phyloP scores from a whole-genome alignment of 2,113 vertebrate genomes.

The Gavialis gangeticus region DNA sequence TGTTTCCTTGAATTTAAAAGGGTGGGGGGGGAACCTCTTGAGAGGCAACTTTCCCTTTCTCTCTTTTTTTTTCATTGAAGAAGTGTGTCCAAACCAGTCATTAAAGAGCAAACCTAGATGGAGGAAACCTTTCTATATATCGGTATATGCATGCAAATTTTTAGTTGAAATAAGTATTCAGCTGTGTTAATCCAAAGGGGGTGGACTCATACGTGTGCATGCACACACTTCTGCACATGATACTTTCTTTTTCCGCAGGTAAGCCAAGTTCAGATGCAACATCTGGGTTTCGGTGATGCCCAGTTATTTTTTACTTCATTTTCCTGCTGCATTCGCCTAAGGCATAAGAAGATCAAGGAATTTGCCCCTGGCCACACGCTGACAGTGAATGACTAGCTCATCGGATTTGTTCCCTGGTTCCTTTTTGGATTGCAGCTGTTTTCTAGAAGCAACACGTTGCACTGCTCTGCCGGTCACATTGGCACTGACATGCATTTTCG shows the following conservation, averaged over 20 bases:
- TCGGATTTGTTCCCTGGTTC: not conserved
- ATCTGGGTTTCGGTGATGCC: constrained; percentile 6
- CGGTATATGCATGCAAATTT: not conserved
- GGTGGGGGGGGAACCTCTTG: not conserved
- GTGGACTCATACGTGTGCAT: not conserved
- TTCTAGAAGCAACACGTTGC: rapidly evolving
- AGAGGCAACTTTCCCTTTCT: not conserved
- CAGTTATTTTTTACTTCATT: constrained; percentile 6
- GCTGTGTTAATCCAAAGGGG: rapidly evolving
- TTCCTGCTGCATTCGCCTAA: constrained; percentile 29
- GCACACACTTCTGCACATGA: rapidly evolving
- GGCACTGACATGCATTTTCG: not conserved
- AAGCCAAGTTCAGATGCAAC: not conserved
- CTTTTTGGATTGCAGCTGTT: not conserved
- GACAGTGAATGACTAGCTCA: not conserved
- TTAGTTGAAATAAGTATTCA: rapidly evolving
- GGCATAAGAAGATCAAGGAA: constrained; percentile 42
- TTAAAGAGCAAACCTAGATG: no score
- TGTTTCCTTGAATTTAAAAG: not conserved
- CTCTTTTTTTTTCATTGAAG: not conserved
- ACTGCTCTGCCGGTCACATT: not conserved
- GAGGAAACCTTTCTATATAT: no score
- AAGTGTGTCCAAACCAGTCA: no score
- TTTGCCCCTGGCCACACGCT: constrained; percentile 40
- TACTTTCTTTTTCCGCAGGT: not conserved